Base-by-base conservation (phyloP, 2,113 vertebrate species). In the Chloropsis hardwickii region DNA sequence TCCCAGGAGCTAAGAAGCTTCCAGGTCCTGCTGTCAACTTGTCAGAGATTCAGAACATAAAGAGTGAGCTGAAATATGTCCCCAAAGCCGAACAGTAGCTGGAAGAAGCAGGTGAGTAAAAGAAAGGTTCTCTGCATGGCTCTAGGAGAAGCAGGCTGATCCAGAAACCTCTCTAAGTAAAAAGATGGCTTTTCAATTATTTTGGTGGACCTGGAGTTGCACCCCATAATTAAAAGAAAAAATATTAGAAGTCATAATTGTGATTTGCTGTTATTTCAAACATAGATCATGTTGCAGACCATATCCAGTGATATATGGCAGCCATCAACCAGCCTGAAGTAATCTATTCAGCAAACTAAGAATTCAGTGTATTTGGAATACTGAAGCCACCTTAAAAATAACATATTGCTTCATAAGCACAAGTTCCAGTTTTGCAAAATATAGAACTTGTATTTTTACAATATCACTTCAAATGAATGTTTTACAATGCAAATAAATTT, bases 11-110 rank as follows among this genome's bases (percentile, higher is more conserved):
- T 6, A 98, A 98, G 88, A 99, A 99, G 93, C 98, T 99, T 85
- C 99, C 99, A 27, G 99, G 99, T 23, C 99, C 98, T 29, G 98
- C 98, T 5, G 99, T 99, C 56, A 98, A 99, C 96, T 98, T 99
- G 25, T 99, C 99, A 40, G 99, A 99, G 98, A 99, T 99, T 88
- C 99, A 99, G 98, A 99, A 99, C 64, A 98, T 99, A 95, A 99
- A 99, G 97, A 99, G 98, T 31, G 99, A 99, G 96, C 98, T 99
- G 86, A 98, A 98, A 94, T 98, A 97, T 84, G 98, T 98, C 78
- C 98, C 98, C 90, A 98, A 93, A 97, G 96, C 97, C 92, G 98
- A 98, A 86, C 98, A 98, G 82, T 98, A 98, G 94, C 94, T 95
- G 61, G 80, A 93, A 86, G 45, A 81, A 91, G 92, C 81, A 96